Base-by-base conservation (phyloP, 2,797 vertebrate genomes). In the Clarias platycephalus region DNA sequence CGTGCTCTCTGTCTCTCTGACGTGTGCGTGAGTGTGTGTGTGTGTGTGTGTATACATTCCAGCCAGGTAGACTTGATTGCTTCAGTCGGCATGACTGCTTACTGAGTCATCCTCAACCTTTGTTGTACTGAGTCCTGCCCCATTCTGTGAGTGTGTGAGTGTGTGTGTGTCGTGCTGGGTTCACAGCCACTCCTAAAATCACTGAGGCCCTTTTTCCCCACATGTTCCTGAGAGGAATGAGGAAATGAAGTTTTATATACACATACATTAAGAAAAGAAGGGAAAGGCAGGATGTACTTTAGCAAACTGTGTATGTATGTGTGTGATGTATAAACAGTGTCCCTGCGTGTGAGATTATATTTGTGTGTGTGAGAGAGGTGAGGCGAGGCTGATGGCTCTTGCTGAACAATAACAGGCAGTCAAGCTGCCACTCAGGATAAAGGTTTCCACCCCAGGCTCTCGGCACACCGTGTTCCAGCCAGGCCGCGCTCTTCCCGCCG, bases 391-490 rank as follows among this genome's bases (percentile, higher is more conserved):
- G 76, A 87, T 84, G 68, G 55, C 6, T 78, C 82, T 68, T 81
- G 86, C 82, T 55, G 84, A 87, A 83, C 76, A 26, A 76, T 68
- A 83, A 75, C 62, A 57, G 57, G 34, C 78, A 53, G 31, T 31
- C 82, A 90, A 88, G 85, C 90, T 92, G 93, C 88, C 91, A 88
- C 88, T 92, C 92, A 92, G 87, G 84, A 87, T 93, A 93, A 95
- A 91, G 90, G 93, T 92, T 94, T 92, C 93, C 90, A 92, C 89
- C 90, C 87, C 90, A 71, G 88, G 94, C 92, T 94, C 91, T 92
- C 79, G 77, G 89, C 84, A 91, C 77, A 90, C 66, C 53, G 64
- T 84, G 86, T 77, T 80, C 67, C 66, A 83, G 60, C 9, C 76
- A 58, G 28, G 8, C 26, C 2, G 80, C 5, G 79, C 89, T n/a